Percentiles rank a stretch among this genome's conserved stretches.
Evolutionary conservation across 2,113 vertebrate genomes (phyloP).

Genomic region (Argyrosomus japonicus): DNA sequence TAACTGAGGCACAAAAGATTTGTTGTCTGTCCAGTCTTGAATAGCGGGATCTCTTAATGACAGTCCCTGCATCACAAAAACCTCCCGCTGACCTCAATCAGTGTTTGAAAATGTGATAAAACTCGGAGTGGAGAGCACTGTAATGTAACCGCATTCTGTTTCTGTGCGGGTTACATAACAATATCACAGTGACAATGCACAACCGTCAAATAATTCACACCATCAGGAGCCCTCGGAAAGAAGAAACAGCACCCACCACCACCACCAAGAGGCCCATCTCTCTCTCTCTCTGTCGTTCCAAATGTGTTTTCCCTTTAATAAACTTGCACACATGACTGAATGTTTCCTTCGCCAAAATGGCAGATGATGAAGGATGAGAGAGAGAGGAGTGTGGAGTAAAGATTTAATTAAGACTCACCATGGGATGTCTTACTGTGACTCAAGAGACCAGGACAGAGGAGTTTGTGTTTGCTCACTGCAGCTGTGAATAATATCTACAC

Average conservation of each 20-base stretch:
- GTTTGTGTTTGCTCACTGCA: constrained; percentile 73
- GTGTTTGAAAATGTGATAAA: constrained; percentile 40
- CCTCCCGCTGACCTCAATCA: constrained; percentile 45
- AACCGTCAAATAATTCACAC: constrained; percentile 46
- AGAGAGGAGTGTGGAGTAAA: constrained; percentile 64
- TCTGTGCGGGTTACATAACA: constrained; percentile 53
- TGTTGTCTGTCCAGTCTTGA: constrained; percentile 67
- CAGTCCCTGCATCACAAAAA: constrained; percentile 49
- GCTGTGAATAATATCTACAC: constrained; percentile 72
- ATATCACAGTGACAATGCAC: constrained; percentile 41
- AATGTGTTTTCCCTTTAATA: constrained; percentile 63
- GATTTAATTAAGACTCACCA: constrained; percentile 80
- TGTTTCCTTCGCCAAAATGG: constrained; percentile 70
- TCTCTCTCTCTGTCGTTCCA: not conserved
- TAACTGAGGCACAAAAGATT: constrained; percentile 68
- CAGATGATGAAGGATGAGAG: constrained; percentile 75
- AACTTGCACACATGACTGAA: constrained; percentile 64
- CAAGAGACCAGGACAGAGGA: constrained; percentile 67
- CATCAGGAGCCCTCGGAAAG: constrained; percentile 21
- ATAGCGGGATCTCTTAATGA: constrained; percentile 55
- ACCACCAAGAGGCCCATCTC: not conserved
- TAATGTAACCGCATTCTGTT: constrained; percentile 15
- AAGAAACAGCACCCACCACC: constrained; percentile 5
- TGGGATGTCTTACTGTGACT: constrained; percentile 73
- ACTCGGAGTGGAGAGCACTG: constrained; percentile 15